Conservation (phyloP, 2,113 vertebrate genomes). For the Mesitornis unicolor region DNA sequence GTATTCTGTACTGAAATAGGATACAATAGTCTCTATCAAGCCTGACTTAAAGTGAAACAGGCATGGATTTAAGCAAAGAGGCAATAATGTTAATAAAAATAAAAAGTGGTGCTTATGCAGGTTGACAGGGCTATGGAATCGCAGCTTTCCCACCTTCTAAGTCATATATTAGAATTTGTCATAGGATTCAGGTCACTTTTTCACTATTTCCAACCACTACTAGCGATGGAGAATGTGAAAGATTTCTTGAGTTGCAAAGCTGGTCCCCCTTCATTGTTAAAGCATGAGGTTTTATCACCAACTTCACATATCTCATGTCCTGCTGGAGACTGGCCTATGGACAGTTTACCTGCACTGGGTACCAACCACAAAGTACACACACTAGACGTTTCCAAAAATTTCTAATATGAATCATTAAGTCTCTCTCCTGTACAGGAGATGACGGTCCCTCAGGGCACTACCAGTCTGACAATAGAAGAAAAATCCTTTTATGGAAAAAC, state of each 20-base stretch:
- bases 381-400: neutral
- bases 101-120: neutral
- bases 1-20: neutral
- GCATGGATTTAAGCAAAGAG: neutral
- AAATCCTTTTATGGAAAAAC: neutral
- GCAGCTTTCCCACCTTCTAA: neutral
- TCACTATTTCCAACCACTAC: neutral
- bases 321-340: rapidly evolving
- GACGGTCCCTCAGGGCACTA: neutral
- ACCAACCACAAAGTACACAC: neutral
- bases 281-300: neutral
- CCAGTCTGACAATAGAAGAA: neutral
- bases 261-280: neutral
- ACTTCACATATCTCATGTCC: neutral
- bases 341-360: neutral
- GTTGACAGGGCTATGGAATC: neutral
- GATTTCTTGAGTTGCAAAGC: neutral
- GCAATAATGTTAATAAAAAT: neutral
- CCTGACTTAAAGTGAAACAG: neutral
- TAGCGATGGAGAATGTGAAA: neutral
- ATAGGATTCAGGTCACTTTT: neutral
- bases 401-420: neutral
- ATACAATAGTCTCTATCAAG: neutral
- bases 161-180: neutral
- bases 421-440: neutral